Evolutionary conservation across 2,113 vertebrate species (phyloP), one percentile per base, ranked within the genome.

Genomic region (Syngnathus typhle): DNA sequence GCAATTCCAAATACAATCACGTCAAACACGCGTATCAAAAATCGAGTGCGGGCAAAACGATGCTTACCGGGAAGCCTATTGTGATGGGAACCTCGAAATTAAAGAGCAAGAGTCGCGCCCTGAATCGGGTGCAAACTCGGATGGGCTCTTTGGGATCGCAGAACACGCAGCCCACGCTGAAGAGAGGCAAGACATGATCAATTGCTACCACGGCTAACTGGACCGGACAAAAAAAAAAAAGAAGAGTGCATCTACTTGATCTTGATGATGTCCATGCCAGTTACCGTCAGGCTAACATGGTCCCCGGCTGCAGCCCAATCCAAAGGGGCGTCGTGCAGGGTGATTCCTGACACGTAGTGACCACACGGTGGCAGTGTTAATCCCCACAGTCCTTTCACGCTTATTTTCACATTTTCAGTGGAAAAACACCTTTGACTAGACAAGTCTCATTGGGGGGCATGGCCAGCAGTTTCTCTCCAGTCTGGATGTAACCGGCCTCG

Each of bases 211-310:
- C n/a, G 5, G n/a, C 10, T 11, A 19, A 39, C 18, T n/a, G 9
- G 16, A 12, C 12, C 12, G 16, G 12, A 46, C 11, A 5, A 46
- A 16, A 5, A 46, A 21, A 39, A 16, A 4, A 39, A 60, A 36
- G 36, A 23, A 9, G 12, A 21, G 60, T 11, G 15, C 4, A 6
- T 55, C 94, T 89, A 98, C 97, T 98, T 98, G 86, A 99, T 97
- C 93, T 98, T 99, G 89, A 98, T 99, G 91, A 99, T 99, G 92
- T 99, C 97, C 93, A 99, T 96, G 79, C 97, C 97, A 64, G 96
- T 98, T 88, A 99, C 92, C 5, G 93, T 98, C 81, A 99, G 94
- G 91, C 91, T 98, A 89, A 99, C 89, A 18, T 99, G 96, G 87
- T 99, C 96, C 69, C 97, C 97, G 8, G 97, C 97, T 68, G 94